Conservation (phyloP, 2,888 invertebrate species). For the Mesopsocus fuscifrons region DNA sequence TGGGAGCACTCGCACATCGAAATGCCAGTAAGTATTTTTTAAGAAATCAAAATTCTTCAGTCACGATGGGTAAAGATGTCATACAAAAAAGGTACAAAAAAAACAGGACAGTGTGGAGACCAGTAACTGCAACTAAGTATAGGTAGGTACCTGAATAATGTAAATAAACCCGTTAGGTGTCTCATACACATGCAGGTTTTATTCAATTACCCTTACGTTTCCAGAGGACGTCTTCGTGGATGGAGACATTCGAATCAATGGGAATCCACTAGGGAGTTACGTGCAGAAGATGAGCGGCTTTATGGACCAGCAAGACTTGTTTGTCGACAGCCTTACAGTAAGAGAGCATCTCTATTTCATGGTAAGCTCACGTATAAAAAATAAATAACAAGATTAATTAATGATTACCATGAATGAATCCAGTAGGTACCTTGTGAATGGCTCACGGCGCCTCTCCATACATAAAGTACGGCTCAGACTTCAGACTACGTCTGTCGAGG, state of each 20-base stretch:
- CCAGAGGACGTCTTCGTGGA: slow-evolving; percentile 49
- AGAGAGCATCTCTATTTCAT: slow-evolving; percentile 74
- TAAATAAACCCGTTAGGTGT: no score
- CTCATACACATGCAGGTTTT: no score
- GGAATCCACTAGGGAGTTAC: slow-evolving; percentile 40
- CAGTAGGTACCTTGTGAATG: no score
- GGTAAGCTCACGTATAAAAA: slow-evolving; percentile 30
- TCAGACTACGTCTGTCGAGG: no score
- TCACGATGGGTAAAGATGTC: background rate
- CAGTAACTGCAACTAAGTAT: no score
- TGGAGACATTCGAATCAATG: slow-evolving; percentile 62
- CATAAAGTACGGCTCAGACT: no score
- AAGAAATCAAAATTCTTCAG: no score
- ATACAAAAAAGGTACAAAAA: background rate
- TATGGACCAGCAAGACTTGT: slow-evolving; percentile 83
- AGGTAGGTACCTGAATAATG: no score
- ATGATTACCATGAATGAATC: no score
- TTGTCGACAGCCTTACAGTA: slow-evolving; percentile 68
- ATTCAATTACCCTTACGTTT: slow-evolving; percentile 11
- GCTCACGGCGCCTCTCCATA: no score
- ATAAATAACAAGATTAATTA: no score
- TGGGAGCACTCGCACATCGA: slow-evolving; percentile 65
- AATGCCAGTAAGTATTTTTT: slow-evolving; percentile 37
- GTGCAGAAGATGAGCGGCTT: slow-evolving; percentile 71
- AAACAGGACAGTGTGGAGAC: no score